Percentiles rank a stretch among this genome's conserved stretches.
phyloP scores from a whole-genome alignment of 2,113 vertebrate species.

The Halichoeres trimaculatus region DNA sequence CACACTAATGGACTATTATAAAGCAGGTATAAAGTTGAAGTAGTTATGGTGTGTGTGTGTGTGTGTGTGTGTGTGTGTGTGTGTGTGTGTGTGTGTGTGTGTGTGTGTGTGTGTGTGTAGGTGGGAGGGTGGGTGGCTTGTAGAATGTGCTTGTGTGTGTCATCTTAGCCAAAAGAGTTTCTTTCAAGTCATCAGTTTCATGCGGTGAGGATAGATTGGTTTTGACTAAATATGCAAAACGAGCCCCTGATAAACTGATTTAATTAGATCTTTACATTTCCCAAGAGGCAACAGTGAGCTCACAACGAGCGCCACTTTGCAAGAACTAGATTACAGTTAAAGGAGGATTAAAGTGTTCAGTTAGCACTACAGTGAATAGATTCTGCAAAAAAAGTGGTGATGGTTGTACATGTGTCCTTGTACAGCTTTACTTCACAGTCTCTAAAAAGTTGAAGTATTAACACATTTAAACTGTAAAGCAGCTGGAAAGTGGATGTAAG shows the following conservation, averaged over 20 bases:
- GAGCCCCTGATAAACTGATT: conserved; percentile 29
- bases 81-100: too few relatives aligned
- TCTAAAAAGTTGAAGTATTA: too few relatives aligned
- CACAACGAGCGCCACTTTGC: conserved; percentile 27
- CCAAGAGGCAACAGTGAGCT: conserved; percentile 50
- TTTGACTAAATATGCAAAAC: conserved; percentile 40
- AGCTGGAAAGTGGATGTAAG: neutral
- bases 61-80: neutral
- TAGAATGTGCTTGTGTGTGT: neutral
- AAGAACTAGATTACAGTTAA: conserved; percentile 19
- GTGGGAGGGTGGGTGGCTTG: neutral
- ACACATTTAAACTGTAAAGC: too few relatives aligned
- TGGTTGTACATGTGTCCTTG: neutral
- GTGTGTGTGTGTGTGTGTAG: too few relatives aligned
- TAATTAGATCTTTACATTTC: conserved; percentile 55
- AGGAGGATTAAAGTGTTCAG: conserved; percentile 32
- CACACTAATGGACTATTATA: conserved; percentile 49
- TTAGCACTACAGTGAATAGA: conserved; percentile 21
- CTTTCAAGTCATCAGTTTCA: conserved; percentile 40
- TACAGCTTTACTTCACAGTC: too few relatives aligned
- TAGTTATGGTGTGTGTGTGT: neutral
- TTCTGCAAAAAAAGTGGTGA: conserved; percentile 43
- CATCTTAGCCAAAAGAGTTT: conserved; percentile 31
- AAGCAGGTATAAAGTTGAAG: conserved; percentile 20
- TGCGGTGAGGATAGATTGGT: conserved; percentile 44